Evolutionary conservation across 2,797 vertebrate species (phyloP).

Genomic region (Serranus cabrilla): DNA sequence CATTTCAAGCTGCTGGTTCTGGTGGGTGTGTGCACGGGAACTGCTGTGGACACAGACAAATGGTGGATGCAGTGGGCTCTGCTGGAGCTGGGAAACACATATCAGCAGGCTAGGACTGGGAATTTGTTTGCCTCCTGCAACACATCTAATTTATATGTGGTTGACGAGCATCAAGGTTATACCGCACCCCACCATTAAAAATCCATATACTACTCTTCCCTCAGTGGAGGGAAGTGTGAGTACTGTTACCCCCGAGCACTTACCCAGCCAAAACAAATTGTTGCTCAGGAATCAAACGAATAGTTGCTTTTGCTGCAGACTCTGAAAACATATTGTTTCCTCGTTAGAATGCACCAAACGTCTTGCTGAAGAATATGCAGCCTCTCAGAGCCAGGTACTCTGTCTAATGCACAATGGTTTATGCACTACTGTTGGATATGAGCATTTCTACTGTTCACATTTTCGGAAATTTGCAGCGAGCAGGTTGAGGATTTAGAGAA

Average conservation of each 20-base stretch:
- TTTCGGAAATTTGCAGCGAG: background rate
- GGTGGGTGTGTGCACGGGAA: constrained; percentile 60
- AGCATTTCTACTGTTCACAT: constrained; percentile 7
- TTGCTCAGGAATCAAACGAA: constrained; percentile 61
- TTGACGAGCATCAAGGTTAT: constrained; percentile 71
- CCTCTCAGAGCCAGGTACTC: constrained; percentile 19
- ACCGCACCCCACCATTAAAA: constrained; percentile 51
- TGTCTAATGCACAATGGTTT: constrained; percentile 14
- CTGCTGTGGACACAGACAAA: constrained; percentile 77
- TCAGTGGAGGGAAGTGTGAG: constrained; percentile 33
- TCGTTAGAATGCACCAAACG: constrained; percentile 55
- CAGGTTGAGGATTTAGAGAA: background rate
- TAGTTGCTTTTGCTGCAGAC: constrained; percentile 34
- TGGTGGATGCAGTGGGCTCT: constrained; percentile 59
- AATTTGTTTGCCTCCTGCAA: constrained; percentile 59
- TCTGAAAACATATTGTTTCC: constrained; percentile 56
- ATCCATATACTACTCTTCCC: constrained; percentile 46
- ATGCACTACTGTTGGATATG: constrained; percentile 4
- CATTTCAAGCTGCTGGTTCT: constrained; percentile 83
- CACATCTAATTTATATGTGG: constrained; percentile 65
- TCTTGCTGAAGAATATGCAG: constrained; percentile 30
- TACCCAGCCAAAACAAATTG: constrained; percentile 59
- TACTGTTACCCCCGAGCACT: constrained; percentile 54
- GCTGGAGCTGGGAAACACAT: constrained; percentile 60
- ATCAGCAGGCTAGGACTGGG: constrained; percentile 47